Percentiles rank a stretch among this genome's conserved stretches.
phyloP scores from a whole-genome alignment of 2,888 invertebrate genomes.

The Xanthorhoe designata region DNA sequence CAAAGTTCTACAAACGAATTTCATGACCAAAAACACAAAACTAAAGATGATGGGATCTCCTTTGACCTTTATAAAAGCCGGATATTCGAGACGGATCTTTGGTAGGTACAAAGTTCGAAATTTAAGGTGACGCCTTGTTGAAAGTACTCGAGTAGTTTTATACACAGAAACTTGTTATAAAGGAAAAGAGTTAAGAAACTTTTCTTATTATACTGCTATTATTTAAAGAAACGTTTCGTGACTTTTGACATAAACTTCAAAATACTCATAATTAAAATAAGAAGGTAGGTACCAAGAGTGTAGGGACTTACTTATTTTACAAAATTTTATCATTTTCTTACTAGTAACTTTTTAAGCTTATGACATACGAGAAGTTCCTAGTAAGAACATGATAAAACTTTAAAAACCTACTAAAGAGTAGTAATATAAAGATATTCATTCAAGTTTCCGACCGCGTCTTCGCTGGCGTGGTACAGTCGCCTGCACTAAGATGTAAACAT shows the following conservation, averaged over 20 bases:
- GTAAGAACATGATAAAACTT: no score
- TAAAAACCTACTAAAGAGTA: no score
- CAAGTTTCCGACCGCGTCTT: no score
- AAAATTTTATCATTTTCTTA: no score
- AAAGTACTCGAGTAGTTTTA: not conserved
- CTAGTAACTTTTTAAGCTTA: no score
- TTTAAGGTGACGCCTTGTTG: slow-evolving; percentile 1
- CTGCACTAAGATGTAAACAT: no score
- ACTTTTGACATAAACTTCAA: not conserved
- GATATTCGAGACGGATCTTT: not conserved
- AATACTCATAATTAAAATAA: no score
- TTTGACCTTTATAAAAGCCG: slow-evolving; percentile 1
- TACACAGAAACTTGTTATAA: not conserved
- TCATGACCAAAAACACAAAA: not conserved
- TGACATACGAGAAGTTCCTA: no score
- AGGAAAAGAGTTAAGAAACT: not conserved
- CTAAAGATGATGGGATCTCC: not conserved
- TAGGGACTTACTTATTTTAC: no score
- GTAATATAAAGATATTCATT: no score
- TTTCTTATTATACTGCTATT: not conserved
- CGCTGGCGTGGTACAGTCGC: no score
- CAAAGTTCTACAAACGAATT: not conserved
- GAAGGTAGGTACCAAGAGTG: no score
- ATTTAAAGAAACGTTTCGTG: not conserved
- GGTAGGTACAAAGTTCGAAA: not conserved